Conservation (phyloP, 2,888 invertebrate genomes). For the Odontothrips loti region DNA sequence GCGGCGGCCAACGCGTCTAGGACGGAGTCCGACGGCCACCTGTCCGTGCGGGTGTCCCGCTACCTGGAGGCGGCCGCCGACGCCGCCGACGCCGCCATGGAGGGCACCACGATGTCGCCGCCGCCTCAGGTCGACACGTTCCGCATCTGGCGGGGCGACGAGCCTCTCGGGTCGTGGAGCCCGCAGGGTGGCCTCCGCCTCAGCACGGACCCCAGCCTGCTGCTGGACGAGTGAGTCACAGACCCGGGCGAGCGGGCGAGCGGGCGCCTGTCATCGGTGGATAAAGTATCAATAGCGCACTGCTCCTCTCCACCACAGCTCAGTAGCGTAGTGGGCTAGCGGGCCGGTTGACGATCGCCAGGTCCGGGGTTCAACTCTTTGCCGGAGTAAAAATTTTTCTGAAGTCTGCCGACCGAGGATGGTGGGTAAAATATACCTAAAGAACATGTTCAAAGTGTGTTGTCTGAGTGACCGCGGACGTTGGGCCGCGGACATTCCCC, state of each 20-base stretch:
- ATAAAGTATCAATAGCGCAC: no score
- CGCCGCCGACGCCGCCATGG: slow-evolving; percentile 38
- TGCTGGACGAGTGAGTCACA: slow-evolving; percentile 8
- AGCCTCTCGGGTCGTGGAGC: slow-evolving; percentile 2
- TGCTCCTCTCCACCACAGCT: no score
- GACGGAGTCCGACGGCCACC: slow-evolving; percentile 35
- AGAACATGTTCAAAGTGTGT: no score
- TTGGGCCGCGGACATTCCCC: no score
- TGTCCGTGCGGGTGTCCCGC: slow-evolving; percentile 43
- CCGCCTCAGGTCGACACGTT: slow-evolving; percentile 46
- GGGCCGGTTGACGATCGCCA: no score
- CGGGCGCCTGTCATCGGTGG: neutral
- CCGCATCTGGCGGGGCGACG: slow-evolving; percentile 4
- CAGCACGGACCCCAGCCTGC: slow-evolving; percentile 11
- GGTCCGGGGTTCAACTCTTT: no score
- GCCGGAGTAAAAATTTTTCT: no score
- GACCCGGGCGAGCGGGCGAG: neutral
- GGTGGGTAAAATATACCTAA: no score
- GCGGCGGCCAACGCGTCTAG: slow-evolving; percentile 44
- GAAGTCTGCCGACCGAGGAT: no score
- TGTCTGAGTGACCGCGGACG: no score
- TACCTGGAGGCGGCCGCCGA: slow-evolving; percentile 35
- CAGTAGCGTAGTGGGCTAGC: no score
- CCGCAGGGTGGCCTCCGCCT: slow-evolving; percentile 1
- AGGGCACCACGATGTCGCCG: slow-evolving; percentile 44